Evolutionary conservation across 2,888 invertebrate species (phyloP), one percentile per base, ranked within the genome.

Genomic region (Melanostoma mellinum): DNA sequence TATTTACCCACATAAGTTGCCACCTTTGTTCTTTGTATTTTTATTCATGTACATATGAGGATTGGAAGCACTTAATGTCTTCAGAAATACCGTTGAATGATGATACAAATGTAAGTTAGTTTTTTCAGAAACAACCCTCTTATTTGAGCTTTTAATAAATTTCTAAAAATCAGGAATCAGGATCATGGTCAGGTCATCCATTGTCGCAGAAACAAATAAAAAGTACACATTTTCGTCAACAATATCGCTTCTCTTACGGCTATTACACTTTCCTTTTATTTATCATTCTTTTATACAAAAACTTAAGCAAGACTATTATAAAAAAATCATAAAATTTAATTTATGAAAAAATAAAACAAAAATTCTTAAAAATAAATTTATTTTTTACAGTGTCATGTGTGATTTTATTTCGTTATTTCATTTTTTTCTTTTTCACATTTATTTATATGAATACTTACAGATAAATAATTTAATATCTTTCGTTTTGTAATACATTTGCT

Each of bases 331-430:
- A 69, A 73, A 67, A 68, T 38, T 67, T 56, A 50, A 72, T 73
- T 50, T 38, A 63, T 50, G n/a, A 30, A 78, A 52, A 55, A 71
- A 42, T 4, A 56, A n/a, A 61, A 56, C 5, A 20, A 36, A 20
- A 50, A 46, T 68, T 20, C 38, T 61, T 73, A 61, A 60, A 58
- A 52, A 58, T 4, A 46, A 42, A 40, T 52, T 36, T 55, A 40
- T 48, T 82, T 72, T 82, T 65, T 82, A 82, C 82, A 82, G 68
- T 82, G 82, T 82, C 78, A 82, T 82, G 81, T 63, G 38, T 82
- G 82, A 61, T 76, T 73, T 68, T 68, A 67, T 79, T 73, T 73
- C 52, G 60, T 55, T 48, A 58, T 69, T 32, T 6, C 32, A 61
- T 67, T 8, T 63, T 32, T 36, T 42, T 35, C 33, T 40, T 75